Base-by-base conservation (phyloP, 64 coral and sea anemone species). In the Pocillopora damicornis region DNA sequence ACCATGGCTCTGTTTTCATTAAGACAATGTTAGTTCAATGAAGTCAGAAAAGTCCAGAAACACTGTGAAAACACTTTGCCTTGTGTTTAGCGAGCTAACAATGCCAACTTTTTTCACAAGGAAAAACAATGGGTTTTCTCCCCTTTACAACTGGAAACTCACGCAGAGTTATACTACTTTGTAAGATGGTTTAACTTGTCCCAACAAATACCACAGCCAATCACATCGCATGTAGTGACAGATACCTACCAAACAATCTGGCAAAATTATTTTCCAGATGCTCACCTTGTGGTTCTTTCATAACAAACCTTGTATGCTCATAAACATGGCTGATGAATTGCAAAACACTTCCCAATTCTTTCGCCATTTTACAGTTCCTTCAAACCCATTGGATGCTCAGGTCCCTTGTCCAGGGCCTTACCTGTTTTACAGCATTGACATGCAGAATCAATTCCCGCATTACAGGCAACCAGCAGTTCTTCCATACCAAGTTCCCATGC, bases 301-400 rank as follows among this genome's bases (percentile, higher is more conserved):
- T 63, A 82, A 60, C 62, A 82, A 60, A 62, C 61, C 79, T 22
- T 30, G 30, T 30, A 30, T 30, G 30, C 30, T 30, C 30, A 30
- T 30, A 30, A 30, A 30, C 30, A 75, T 60, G 68, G 84, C 13
- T 75, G 73, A 75, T n/a, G 72, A 75, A 75, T 87, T 75, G 73
- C 68, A 87, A 87, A 87, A 75, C 68, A 87, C 71, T 60, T 75
- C 68, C 68, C 68, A 75, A 86, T 86, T 86, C 83, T 58, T 86
- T 61, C 34, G 25, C 51, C 17, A 15, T 86, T 86, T 64, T 83
- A 67, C 81, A 83, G 65, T 71, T 64, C 60, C 35, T 83, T 3
- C 30, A 2, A 60, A 15, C 16, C 81, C 14, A 16, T 83, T 67
- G 58, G 79, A 82, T 77, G 75, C 75, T 77, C 75, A 77, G 75